These are phyloP conservation scores for Sinelater perroti DNA, from an alignment of 2,888 invertebrate species.

Conservation along the genomic window DNA sequence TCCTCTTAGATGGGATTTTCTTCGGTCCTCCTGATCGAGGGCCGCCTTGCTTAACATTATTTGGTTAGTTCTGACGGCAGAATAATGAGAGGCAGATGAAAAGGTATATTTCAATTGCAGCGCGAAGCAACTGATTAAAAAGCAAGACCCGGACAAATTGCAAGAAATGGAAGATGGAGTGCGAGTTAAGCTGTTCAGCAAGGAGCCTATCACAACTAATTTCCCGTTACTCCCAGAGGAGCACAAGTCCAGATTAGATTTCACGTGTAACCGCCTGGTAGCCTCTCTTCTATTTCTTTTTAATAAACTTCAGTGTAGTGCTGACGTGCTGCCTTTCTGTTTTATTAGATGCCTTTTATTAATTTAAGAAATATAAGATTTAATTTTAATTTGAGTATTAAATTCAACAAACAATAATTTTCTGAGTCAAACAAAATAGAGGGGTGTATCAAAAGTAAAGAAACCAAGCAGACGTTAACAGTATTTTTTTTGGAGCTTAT, in stretches of 20 bases:
- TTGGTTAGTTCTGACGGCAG: too few species aligned
- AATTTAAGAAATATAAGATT: too few species aligned
- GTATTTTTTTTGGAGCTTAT: too few species aligned
- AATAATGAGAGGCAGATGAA: too few species aligned
- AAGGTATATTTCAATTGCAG: slow-evolving; percentile 18
- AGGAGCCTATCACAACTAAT: slow-evolving; percentile 40
- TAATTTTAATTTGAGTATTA: too few species aligned
- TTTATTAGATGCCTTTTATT: slow-evolving; percentile 7
- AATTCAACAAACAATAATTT: too few species aligned
- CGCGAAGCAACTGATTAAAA: slow-evolving; percentile 20
- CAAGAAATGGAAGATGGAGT: slow-evolving; percentile 34
- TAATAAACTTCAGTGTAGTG: slow-evolving; percentile 11
- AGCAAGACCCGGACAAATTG: slow-evolving; percentile 31
- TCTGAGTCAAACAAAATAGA: too few species aligned
- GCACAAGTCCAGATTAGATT: slow-evolving; percentile 31
- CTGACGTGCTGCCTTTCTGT: slow-evolving; percentile 15
- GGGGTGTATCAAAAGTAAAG: too few species aligned
- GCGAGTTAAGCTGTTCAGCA: slow-evolving; percentile 37
- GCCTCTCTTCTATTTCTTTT: slow-evolving; percentile 10
- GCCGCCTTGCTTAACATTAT: too few species aligned
- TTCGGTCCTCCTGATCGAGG: too few species aligned
- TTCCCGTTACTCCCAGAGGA: slow-evolving; percentile 34
- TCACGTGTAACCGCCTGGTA: slow-evolving; percentile 19
- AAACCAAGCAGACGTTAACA: too few species aligned
- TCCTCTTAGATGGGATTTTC: slow-evolving; percentile 7